Evolutionary conservation across 2,113 vertebrate species (phyloP), one percentile per base, ranked within the genome.

Genomic region (Taurulus bubalis): DNA sequence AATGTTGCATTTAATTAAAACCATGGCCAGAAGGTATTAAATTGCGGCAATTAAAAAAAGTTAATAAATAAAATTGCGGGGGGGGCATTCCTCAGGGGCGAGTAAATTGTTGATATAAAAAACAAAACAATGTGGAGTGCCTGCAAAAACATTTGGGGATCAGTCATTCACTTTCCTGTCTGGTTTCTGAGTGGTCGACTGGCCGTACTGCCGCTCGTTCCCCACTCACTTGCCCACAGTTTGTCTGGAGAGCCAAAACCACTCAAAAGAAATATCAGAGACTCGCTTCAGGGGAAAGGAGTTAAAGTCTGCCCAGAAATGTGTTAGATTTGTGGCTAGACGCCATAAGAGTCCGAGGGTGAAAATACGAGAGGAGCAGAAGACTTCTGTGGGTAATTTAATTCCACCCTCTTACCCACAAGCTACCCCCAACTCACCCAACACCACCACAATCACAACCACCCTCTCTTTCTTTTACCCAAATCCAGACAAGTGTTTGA

Each of bases 371-470:
- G 76, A 71, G 72, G 60, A 55, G 67, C 71, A 77, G 63, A 70
- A 34, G 78, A 83, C 59, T 88, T 84, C 70, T 88, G 60, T 55
- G 79, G 79, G 72, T 79, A 79, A 83, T 85, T 84, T 81, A 80
- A 86, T 83, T 83, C 86, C 71, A 36, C 45, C 45, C 72, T 64
- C 68, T 82, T 68, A 70, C 70, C 58, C 55, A 28, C 76, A 85
- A 84, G 75, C 71, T 75, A 62, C 36, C 69, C 58, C 40, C 10
- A 8, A 12, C 74, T 2, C 30, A 26, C 30, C 71, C 32, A 59
- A 49, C 63, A 14, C 45, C 59, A 11, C 28, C 71, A 40, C 38
- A 56, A 69, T 45, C 28, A 18, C 32, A 20, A 38, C 10, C 42
- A n/a, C 22, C 22, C 22, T 40, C 38, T 38, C 36, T 26, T 18